Conservation (phyloP, 2,888 invertebrate genomes). For the Liodrosophila aerea region DNA sequence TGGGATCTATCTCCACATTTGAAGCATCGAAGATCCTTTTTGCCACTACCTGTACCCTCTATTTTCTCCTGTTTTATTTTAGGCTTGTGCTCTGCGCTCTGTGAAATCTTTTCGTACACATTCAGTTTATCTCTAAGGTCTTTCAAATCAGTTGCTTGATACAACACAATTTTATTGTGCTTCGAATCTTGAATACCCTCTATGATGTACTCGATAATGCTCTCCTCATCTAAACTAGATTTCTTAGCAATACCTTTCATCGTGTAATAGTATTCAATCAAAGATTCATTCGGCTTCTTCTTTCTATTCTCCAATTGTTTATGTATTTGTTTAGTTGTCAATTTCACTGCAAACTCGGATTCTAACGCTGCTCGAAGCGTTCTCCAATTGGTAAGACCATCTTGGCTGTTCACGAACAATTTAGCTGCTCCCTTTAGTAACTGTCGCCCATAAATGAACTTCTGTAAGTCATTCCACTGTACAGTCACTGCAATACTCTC, state of each 20-base stretch:
- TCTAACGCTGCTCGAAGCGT: not conserved
- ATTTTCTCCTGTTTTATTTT: too few species aligned
- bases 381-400: too few species aligned
- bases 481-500: too few species aligned
- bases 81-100: too few species aligned
- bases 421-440: too few species aligned
- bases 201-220: not conserved
- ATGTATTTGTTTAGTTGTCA: not conserved
- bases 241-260: not conserved
- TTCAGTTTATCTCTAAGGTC: not conserved
- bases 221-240: too few species aligned
- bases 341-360: not conserved
- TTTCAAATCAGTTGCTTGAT: conserved; percentile 1
- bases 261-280: not conserved
- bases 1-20: too few species aligned
- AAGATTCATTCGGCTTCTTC: conserved; percentile 1
- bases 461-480: too few species aligned
- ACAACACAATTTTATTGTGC: not conserved
- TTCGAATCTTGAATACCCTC: not conserved
- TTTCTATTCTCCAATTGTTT: not conserved
- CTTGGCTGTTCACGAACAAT: too few species aligned
- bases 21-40: not conserved
- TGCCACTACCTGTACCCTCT: too few species aligned
- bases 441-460: too few species aligned
- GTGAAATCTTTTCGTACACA: not conserved